Base-by-base conservation (phyloP, 1,140 invertebrate species). In the Varroa destructor region DNA sequence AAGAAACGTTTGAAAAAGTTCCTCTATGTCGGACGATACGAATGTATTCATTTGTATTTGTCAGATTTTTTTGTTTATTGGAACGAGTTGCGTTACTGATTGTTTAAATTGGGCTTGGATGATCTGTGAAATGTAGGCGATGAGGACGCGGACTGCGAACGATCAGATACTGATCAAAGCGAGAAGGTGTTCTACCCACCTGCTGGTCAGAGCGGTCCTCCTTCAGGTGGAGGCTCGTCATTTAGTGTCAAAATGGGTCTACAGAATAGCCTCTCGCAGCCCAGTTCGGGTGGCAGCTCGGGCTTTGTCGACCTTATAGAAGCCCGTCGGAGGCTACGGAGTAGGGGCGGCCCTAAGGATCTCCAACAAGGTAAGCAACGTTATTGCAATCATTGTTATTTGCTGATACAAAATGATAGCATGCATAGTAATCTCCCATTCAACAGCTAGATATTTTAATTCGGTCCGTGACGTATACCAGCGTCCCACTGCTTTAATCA, bases 141-240 rank as follows among this genome's bases (percentile, higher is more conserved):
- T 76, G 84, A 91, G 1, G 89, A 91, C 77, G 88, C 89, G 76
- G 88, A 88, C 76, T 89, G 74, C 73, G 75, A 75, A 71, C 14
- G 75, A 12, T 75, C 75, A 36, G 75, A 75, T 71, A 74, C 73
- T 51, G 74, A 75, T 73, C 72, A 73, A 6, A 74, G 73, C 56
- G 74, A 75, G 56, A 74, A 72, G 71, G 55, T 75, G 5, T 74
- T 73, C 56, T 75, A 75, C 43, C 74, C 74, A 40, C 67, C 70
- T 12, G 73, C 74, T 10, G 72, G 73, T 70, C 73, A 75, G 46
- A 67, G 57, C 6, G 46, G 46, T 8, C 46, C 46, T 51, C 74
- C 74, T 36, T 73, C 74, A 12, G 43, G 54, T 6, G 57, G 55
- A 73, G 74, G 61, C 40, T 67, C 61, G 40, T 67, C 61, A 46